Evolutionary conservation across 2,888 invertebrate species (phyloP).

Genomic region (Gandaritis pyraliata): DNA sequence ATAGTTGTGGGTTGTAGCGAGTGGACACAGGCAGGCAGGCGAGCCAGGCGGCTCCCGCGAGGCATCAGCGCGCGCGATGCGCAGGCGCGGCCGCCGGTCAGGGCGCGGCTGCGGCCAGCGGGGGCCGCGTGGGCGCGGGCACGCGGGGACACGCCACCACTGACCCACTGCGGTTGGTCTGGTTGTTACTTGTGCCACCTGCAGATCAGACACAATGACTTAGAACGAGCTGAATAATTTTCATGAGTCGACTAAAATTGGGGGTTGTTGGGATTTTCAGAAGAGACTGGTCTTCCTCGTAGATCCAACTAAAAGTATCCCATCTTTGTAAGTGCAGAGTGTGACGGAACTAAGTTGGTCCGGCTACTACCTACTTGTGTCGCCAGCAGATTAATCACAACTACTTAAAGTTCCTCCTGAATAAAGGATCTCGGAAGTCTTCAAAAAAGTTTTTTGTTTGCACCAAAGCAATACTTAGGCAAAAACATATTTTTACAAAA

Average conservation of each 20-base stretch:
- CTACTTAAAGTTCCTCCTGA: too few relatives aligned
- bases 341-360: too few relatives aligned
- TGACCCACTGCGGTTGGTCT: constrained; percentile 72
- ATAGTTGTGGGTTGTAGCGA: constrained; percentile 56
- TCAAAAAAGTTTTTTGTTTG: too few relatives aligned
- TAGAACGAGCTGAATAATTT: constrained; percentile 3
- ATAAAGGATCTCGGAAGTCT: too few relatives aligned
- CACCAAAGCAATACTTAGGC: too few relatives aligned
- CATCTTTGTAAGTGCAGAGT: too few relatives aligned
- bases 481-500: too few relatives aligned
- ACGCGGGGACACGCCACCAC: constrained; percentile 88
- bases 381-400: too few relatives aligned
- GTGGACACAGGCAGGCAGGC: constrained; percentile 71
- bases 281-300: too few relatives aligned
- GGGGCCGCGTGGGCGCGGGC: constrained; percentile 74
- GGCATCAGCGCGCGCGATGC: constrained; percentile 76
- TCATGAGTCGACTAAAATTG: not conserved
- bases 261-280: not conserved
- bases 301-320: too few relatives aligned
- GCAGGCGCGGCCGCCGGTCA: constrained; percentile 73
- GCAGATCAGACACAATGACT: constrained; percentile 17
- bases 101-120: constrained; percentile 78
- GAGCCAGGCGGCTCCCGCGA: constrained; percentile 70
- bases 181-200: constrained; percentile 72
- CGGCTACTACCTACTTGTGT: too few relatives aligned